Conservation (phyloP, 2,888 invertebrate genomes). For the Drosophila leonis region DNA sequence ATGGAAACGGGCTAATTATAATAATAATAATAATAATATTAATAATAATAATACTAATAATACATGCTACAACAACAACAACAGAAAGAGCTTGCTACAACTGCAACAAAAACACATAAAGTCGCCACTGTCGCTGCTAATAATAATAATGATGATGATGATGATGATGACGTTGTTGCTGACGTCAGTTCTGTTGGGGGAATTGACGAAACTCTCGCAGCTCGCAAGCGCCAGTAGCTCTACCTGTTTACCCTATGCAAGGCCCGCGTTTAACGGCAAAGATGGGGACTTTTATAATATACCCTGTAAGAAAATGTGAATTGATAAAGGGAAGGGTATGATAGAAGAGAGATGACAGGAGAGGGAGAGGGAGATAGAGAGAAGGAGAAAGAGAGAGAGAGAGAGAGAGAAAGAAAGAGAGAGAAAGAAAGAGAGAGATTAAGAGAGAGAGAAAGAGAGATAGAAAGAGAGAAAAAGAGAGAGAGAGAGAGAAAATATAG, state of each 20-base stretch:
- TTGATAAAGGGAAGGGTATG: not conserved
- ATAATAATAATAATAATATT: constrained; percentile 15
- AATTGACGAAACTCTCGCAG: not conserved
- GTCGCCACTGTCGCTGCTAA: constrained; percentile 1
- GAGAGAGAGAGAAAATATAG: too few species aligned
- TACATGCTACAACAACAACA: constrained; percentile 17
- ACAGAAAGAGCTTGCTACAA: constrained; percentile 37
- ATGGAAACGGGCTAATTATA: constrained; percentile 43
- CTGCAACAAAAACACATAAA: constrained; percentile 9
- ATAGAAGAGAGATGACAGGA: not conserved
- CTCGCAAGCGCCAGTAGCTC: constrained; percentile 1
- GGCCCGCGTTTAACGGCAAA: not conserved
- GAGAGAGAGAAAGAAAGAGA: not conserved
- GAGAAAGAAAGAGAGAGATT: not conserved
- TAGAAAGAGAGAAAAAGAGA: not conserved
- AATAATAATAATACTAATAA: not conserved
- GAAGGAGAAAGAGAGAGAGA: not conserved
- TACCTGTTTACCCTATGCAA: not conserved
- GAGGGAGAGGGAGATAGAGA: not conserved
- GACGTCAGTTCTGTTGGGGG: constrained; percentile 32
- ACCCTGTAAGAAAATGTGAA: not conserved
- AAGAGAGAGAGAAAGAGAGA: not conserved
- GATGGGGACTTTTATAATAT: not conserved
- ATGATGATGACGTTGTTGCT: constrained; percentile 23
- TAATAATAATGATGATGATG: constrained; percentile 12